Conservation (phyloP, 2,888 invertebrate genomes). For the Tuberolachnus salignus region DNA sequence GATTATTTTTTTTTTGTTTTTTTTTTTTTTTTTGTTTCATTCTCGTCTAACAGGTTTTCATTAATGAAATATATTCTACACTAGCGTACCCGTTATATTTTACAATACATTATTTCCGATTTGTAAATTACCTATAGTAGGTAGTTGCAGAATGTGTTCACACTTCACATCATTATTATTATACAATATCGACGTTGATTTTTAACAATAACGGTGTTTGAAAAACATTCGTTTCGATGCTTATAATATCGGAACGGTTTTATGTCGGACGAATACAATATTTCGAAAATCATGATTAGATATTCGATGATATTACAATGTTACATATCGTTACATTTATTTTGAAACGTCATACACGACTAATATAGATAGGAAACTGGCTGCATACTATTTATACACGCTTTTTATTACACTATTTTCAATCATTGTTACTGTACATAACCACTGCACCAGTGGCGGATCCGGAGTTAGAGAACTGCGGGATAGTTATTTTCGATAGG, state of each 20-base stretch:
- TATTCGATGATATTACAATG: too few relatives aligned
- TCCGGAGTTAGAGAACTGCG: too few relatives aligned
- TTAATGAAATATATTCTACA: neutral
- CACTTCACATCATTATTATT: neutral
- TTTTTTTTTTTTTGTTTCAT: neutral
- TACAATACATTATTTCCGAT: slow-evolving; percentile 27
- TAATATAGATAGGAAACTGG: too few relatives aligned
- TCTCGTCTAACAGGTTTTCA: too few relatives aligned
- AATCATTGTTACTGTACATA: too few relatives aligned
- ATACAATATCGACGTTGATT: neutral
- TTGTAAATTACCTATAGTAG: neutral
- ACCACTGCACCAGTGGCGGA: too few relatives aligned
- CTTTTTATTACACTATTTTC: too few relatives aligned
- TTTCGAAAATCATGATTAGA: neutral
- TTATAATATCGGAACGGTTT: neutral
- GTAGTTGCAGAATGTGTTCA: neutral
- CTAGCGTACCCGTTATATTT: neutral
- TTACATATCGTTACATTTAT: too few relatives aligned
- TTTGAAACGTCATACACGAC: too few relatives aligned
- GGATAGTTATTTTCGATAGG: too few relatives aligned
- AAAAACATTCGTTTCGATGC: neutral
- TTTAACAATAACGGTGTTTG: neutral
- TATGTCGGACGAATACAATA: too few relatives aligned
- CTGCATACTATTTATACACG: too few relatives aligned
- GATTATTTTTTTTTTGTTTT: neutral